These are phyloP conservation scores for Zophobas atratus DNA, from an alignment of 1,140 invertebrate genomes.

Conservation along the genomic window DNA sequence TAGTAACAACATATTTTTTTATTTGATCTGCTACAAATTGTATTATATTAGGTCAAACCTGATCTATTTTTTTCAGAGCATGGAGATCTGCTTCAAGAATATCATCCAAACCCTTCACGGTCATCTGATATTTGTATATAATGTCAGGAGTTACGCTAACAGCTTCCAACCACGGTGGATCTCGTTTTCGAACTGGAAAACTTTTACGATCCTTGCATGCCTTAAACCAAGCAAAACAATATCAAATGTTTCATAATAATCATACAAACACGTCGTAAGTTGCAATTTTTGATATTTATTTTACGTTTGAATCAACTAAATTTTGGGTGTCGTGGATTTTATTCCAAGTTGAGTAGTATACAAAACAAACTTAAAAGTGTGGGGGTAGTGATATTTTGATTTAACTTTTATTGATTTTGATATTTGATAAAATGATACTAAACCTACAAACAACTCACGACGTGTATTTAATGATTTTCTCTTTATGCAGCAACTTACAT, in stretches of 20 bases:
- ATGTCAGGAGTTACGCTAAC: slow-evolving; percentile 77
- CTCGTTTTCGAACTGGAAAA: slow-evolving; percentile 67
- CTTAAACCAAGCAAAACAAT: slow-evolving; percentile 50
- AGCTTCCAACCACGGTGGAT: slow-evolving; percentile 77
- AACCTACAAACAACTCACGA: no score
- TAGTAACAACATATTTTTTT: no score
- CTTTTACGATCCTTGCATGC: slow-evolving; percentile 57
- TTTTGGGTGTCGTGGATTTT: no score
- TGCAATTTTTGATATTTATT: no score
- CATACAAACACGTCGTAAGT: no score
- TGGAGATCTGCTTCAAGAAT: slow-evolving; percentile 76
- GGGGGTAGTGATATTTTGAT: no score
- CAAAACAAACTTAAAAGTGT: no score
- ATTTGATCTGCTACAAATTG: background rate
- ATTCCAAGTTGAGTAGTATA: no score
- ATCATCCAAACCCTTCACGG: slow-evolving; percentile 74
- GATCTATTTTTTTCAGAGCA: slow-evolving; percentile 73
- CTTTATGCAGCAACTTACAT: slow-evolving; percentile 55
- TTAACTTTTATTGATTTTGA: no score
- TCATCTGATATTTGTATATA: slow-evolving; percentile 79
- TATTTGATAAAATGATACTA: no score
- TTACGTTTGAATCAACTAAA: no score
- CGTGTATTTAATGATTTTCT: no score
- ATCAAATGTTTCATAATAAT: background rate
- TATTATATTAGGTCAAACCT: slow-evolving; percentile 66